A percentile compares a stretch with the other conserved stretches of the same genome.
These are phyloP conservation scores for Pristionchus mayeri DNA, from an alignment of 2,888 invertebrate species.

Conservation along the genomic window DNA sequence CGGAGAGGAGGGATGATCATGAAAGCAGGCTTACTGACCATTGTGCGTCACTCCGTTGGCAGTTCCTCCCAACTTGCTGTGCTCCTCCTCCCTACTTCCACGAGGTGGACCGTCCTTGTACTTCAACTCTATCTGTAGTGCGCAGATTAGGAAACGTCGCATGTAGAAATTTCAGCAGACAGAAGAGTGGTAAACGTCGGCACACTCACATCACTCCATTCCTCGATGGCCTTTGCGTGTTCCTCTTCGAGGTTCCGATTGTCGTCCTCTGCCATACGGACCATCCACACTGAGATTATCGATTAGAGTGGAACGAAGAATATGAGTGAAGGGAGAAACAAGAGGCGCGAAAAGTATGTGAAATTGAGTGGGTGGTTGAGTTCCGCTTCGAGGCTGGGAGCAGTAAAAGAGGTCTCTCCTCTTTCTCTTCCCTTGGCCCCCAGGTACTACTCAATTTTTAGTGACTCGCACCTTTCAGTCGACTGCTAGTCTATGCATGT, in stretches of 20 bases:
- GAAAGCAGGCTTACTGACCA: background rate
- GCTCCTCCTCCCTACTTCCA: background rate
- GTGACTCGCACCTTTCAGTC: slow-evolving; percentile 29
- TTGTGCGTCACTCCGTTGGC: slow-evolving; percentile 36
- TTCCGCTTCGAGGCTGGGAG: background rate
- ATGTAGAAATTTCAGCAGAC: background rate
- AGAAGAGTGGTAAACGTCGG: background rate
- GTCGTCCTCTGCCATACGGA: slow-evolving; percentile 43
- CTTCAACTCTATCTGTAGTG: slow-evolving; percentile 23
- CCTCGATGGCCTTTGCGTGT: slow-evolving; percentile 48
- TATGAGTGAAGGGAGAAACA: background rate
- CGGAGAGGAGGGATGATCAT: background rate
- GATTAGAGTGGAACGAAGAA: background rate
- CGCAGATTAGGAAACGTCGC: background rate
- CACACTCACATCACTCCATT: slow-evolving; percentile 48
- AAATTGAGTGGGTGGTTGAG: background rate
- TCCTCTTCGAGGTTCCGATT: slow-evolving; percentile 8
- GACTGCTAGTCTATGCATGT: background rate
- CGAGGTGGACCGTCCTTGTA: slow-evolving; percentile 43
- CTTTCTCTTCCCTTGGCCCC: background rate
- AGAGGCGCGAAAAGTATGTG: background rate
- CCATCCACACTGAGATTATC: background rate
- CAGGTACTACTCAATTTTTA: slow-evolving; percentile 24
- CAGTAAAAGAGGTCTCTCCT: background rate
- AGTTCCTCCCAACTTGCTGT: slow-evolving; percentile 24